phyloP scores from a whole-genome alignment of 2,797 vertebrate genomes.

The Dryobates pubescens region DNA sequence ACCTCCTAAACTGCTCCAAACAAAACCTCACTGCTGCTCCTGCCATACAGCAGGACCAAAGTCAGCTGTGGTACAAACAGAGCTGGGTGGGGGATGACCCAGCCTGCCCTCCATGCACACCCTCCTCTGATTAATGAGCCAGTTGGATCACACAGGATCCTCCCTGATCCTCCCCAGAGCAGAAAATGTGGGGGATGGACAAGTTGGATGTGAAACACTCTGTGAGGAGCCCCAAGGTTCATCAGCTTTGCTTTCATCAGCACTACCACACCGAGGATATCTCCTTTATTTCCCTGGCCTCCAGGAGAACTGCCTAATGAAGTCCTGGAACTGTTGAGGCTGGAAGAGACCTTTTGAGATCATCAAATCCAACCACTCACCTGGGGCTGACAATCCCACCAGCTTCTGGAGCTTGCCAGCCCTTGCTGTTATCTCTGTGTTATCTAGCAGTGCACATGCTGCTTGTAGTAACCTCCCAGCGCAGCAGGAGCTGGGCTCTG shows the following conservation, averaged over 20 bases:
- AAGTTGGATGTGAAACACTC: fast-evolving
- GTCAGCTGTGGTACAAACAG: background rate
- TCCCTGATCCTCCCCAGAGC: background rate
- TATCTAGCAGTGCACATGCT: background rate
- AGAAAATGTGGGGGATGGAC: background rate
- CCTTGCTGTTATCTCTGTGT: background rate
- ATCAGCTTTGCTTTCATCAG: background rate
- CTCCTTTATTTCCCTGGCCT: background rate
- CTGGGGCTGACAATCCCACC: too few relatives aligned
- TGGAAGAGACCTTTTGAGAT: too few relatives aligned
- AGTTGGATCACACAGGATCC: background rate
- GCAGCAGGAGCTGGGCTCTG: background rate
- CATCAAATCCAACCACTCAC: too few relatives aligned
- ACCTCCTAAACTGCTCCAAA: background rate
- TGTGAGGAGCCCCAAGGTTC: background rate
- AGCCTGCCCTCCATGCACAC: background rate
- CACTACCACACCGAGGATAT: background rate
- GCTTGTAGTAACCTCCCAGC: background rate
- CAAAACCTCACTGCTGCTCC: background rate
- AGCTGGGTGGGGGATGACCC: background rate
- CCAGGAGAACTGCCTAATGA: background rate
- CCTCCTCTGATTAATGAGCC: background rate
- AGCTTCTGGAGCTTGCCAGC: background rate
- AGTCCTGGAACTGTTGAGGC: background rate
- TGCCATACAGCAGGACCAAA: fast-evolving